Base-by-base conservation (phyloP, 1,140 invertebrate genomes). In the Bombus picipes region DNA sequence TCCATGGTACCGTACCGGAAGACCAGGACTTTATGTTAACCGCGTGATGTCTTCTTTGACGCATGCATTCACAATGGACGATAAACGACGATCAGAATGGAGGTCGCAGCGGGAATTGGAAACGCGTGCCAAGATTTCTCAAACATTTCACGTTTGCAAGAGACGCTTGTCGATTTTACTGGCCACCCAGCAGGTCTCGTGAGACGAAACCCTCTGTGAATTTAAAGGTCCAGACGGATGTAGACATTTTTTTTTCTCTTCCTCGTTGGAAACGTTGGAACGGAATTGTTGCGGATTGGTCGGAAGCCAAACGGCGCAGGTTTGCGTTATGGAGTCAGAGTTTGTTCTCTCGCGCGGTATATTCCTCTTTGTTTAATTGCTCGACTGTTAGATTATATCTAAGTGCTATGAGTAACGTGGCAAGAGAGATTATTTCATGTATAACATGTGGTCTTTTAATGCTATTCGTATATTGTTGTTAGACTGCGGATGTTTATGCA, bases 11-110 rank as follows among this genome's bases (percentile, higher is more conserved):
- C 68, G 28, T 32, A 9, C 68, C 43, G 68, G 77, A 73, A 83
- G 39, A 41, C 37, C 28, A 6, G 32, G 32, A 12, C 22, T 25
- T 53, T 53, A 83, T 79, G 25, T 78, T 80, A 76, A 25, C 80
- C 85, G 62, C 85, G 85, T 89, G 87, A 92, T 89, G 85, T 93
- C 88, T 90, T 90, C 80, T 87, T 92, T 88, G 87, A 91, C 76
- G 70, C 77, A n/a, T 62, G 79, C 75, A 39, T 65, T 65, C 65
- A 89, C 89, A 90, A 87, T 85, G 65, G 34, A 72, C 80, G 73
- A 32, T 74, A 39, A 77, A 68, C 77, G 65, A 81, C 68, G 71
- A 59, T 79, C 57, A 15, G 39, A 83, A 41, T 70, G 70, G 66
- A 41, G 74, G 70, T 47, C 84, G 87, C 88, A 84, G 59, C 80